Conservation (phyloP, 2,888 invertebrate species). For the Drosophila infuscata region DNA sequence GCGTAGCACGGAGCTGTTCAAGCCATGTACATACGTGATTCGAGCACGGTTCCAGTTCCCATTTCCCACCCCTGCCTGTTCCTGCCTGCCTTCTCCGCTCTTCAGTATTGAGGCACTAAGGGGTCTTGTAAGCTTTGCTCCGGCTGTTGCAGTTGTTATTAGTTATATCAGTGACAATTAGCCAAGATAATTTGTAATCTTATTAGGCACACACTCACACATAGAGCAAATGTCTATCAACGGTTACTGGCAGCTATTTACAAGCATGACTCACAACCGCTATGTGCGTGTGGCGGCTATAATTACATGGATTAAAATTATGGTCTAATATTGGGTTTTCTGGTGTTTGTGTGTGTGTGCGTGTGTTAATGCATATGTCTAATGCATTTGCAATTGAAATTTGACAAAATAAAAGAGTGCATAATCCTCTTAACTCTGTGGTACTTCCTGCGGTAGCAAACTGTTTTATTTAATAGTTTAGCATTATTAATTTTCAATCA, state of each 20-base stretch:
- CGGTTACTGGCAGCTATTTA: conserved; percentile 25
- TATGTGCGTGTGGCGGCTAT: conserved; percentile 32
- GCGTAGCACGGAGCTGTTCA: conserved; percentile 13
- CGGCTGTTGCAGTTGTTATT: conserved; percentile 72
- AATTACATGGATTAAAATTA: conserved; percentile 66
- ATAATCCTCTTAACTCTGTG: conserved; percentile 1
- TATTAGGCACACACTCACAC: conserved; percentile 50
- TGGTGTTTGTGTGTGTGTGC: conserved; percentile 10
- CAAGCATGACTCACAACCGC: conserved; percentile 9
- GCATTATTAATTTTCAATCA: conserved; percentile 65
- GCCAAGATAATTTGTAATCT: conserved; percentile 79
- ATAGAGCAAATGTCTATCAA: conserved; percentile 45
- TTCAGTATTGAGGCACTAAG: not conserved
- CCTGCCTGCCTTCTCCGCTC: not conserved
- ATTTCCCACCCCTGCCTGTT: not conserved
- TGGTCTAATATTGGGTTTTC: conserved; percentile 24
- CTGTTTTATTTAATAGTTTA: conserved; percentile 49
- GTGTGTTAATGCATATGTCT: not conserved
- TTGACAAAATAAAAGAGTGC: conserved; percentile 32
- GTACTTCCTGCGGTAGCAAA: conserved; percentile 12
- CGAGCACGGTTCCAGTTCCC: conserved; percentile 13
- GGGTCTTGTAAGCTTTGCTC: conserved; percentile 40
- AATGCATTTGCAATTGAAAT: conserved; percentile 15
- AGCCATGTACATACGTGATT: conserved; percentile 45
- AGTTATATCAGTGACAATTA: conserved; percentile 80